A percentile compares a stretch with the other conserved stretches of the same genome.
Evolutionary conservation across 2,888 invertebrate genomes (phyloP).

Genomic region (Noctua comes): DNA sequence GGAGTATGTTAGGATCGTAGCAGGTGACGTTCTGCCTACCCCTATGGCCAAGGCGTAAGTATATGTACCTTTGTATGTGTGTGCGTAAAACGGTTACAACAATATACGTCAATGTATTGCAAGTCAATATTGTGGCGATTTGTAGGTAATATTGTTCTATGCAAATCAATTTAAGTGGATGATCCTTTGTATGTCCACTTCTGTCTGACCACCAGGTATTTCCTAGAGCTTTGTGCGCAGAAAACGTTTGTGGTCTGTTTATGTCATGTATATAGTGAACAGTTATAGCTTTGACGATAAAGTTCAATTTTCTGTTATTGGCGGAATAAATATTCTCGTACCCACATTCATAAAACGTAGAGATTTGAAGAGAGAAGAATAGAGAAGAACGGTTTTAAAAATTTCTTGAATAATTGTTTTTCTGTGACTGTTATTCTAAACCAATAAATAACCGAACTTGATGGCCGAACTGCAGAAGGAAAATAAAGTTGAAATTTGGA

Average conservation of each 20-base stretch:
- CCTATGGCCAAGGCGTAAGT: neutral
- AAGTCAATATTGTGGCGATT: neutral
- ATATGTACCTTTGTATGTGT: neutral
- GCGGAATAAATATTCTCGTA: neutral
- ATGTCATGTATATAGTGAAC: neutral
- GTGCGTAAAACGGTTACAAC: neutral
- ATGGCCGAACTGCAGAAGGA: too few relatives aligned
- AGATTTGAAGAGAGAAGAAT: neutral
- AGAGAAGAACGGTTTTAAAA: neutral
- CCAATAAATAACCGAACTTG: neutral
- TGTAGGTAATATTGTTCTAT: neutral
- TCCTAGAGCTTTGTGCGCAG: neutral
- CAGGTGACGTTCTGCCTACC: neutral
- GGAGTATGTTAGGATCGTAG: neutral
- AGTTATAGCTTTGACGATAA: neutral
- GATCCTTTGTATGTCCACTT: neutral
- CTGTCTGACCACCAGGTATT: neutral
- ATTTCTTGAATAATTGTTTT: neutral
- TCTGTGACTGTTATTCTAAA: neutral
- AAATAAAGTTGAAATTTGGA: too few relatives aligned
- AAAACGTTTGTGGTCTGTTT: neutral
- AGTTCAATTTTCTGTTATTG: neutral
- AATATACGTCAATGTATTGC: neutral
- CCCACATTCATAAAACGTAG: neutral
- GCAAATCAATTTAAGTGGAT: neutral